phyloP scores from a whole-genome alignment of 2,888 invertebrate species.

The Amaurobius ferox region DNA sequence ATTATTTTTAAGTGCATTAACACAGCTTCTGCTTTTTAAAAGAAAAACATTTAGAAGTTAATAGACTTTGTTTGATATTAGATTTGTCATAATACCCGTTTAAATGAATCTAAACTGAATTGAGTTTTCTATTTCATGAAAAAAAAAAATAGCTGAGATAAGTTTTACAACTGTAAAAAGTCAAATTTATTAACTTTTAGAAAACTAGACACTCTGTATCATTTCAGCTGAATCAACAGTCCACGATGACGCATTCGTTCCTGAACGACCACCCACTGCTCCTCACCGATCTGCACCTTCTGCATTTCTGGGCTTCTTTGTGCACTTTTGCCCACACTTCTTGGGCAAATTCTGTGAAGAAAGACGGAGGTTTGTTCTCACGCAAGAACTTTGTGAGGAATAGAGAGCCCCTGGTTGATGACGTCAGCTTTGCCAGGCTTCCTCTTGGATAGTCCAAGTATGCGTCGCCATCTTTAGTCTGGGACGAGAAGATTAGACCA shows the following conservation, averaged over 20 bases:
- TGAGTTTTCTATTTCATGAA: too few species aligned
- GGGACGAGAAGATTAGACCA: slow-evolving; percentile 56
- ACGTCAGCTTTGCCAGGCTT: slow-evolving; percentile 51
- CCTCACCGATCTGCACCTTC: slow-evolving; percentile 23
- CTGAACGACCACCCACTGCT: slow-evolving; percentile 36
- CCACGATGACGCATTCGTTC: slow-evolving; percentile 27
- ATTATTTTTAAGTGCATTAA: too few species aligned
- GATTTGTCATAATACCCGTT: too few species aligned
- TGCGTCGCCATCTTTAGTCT: slow-evolving; percentile 35
- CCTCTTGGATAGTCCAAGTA: slow-evolving; percentile 50
- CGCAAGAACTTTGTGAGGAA: slow-evolving; percentile 41
- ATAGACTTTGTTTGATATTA: too few species aligned
- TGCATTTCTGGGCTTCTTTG: slow-evolving; percentile 41
- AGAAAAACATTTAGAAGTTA: too few species aligned
- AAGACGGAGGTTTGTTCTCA: slow-evolving; percentile 33
- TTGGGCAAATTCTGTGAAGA: slow-evolving; percentile 33
- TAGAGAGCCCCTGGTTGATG: slow-evolving; percentile 56
- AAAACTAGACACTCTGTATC: too few species aligned
- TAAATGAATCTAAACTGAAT: too few species aligned
- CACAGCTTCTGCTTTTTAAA: too few species aligned
- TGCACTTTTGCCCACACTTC: slow-evolving; percentile 55
- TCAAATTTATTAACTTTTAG: too few species aligned
- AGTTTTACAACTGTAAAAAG: too few species aligned
- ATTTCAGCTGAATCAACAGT: slow-evolving; percentile 17
- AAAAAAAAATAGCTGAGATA: too few species aligned